Percentiles rank a stretch among this genome's conserved stretches.
Conservation (phyloP, 1,140 invertebrate genomes). For the Theocolax elegans region DNA sequence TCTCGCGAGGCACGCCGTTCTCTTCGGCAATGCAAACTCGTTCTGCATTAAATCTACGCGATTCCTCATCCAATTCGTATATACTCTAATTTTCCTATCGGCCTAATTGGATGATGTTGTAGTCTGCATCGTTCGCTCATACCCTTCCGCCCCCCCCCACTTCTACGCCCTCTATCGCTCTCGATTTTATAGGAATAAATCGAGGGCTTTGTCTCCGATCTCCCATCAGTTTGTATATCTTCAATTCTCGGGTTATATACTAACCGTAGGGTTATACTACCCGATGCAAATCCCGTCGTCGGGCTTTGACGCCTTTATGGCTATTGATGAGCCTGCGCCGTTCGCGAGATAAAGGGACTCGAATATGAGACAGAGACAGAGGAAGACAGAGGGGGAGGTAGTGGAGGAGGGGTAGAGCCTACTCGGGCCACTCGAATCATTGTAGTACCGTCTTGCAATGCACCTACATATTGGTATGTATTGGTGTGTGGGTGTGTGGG, state of each 20-base stretch:
- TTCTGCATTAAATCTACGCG: slow-evolving; percentile 43
- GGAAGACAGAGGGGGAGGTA: no score
- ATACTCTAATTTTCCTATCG: no score
- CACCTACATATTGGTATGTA: no score
- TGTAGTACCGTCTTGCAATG: no score
- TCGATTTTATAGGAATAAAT: slow-evolving; percentile 5
- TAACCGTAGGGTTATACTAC: no score
- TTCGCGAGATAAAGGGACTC: slow-evolving; percentile 5
- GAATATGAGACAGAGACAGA: not conserved
- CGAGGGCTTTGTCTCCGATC: slow-evolving; percentile 17
- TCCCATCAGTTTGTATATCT: slow-evolving; percentile 23
- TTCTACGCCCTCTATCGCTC: not conserved
- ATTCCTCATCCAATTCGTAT: no score
- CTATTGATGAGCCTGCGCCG: slow-evolving; percentile 13
- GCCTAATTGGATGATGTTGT: no score
- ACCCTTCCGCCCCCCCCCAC: not conserved
- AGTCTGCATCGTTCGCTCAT: not conserved
- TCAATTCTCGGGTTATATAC: not conserved
- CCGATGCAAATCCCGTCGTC: not conserved
- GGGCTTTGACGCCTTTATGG: slow-evolving; percentile 25
- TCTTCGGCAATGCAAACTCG: slow-evolving; percentile 45
- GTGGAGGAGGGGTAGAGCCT: no score
- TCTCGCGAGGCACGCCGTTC: slow-evolving; percentile 26
- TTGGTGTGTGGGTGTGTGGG: no score
- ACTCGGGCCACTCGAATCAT: no score